Conservation (phyloP, 2,797 vertebrate genomes). For the Tadarida brasiliensis region DNA sequence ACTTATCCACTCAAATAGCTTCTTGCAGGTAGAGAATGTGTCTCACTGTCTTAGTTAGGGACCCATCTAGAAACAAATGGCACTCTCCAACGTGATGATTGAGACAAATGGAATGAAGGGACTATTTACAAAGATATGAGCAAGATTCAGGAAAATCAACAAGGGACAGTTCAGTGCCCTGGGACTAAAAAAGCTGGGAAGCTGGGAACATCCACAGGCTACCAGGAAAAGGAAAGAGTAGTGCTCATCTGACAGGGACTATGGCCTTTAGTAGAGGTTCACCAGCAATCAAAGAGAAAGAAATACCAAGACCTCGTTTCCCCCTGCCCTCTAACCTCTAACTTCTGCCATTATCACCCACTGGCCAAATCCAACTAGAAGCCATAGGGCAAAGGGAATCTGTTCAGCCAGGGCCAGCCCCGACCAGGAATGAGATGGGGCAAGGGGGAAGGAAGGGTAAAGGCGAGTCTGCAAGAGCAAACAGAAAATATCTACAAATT, state of each 20-base stretch:
- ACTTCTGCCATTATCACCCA: neutral
- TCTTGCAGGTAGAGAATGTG: neutral
- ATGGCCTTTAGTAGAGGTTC: neutral
- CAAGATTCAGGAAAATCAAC: neutral
- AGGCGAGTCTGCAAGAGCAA: neutral
- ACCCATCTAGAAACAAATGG: neutral
- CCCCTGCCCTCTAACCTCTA: neutral
- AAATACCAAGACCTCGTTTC: neutral
- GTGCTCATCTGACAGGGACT: neutral
- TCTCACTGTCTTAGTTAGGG: neutral
- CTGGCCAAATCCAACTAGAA: neutral
- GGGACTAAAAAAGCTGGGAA: neutral
- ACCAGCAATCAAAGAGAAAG: neutral
- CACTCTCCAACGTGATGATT: neutral
- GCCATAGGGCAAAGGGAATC: neutral
- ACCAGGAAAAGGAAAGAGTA: neutral
- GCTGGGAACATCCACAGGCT: neutral
- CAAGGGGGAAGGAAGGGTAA: neutral
- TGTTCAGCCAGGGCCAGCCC: neutral
- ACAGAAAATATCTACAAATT: neutral
- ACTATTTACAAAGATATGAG: neutral
- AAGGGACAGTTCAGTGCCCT: neutral
- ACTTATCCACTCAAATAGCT: neutral
- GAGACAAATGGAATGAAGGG: neutral
- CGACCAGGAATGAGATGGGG: neutral